phyloP scores from a whole-genome alignment of 2,113 vertebrate genomes.

The Nothobranchius furzeri region DNA sequence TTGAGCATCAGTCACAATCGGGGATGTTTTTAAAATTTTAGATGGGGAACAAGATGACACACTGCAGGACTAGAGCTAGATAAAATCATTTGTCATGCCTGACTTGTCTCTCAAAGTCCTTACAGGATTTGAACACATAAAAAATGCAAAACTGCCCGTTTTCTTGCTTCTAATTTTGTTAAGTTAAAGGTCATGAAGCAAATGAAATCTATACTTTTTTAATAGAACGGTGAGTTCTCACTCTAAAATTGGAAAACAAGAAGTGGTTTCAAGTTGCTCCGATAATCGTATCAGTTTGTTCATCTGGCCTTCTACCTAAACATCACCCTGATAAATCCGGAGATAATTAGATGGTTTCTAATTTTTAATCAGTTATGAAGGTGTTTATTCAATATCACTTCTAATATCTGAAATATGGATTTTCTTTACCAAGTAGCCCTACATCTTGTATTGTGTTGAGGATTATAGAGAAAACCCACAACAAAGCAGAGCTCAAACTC shows the following conservation, averaged over 20 bases:
- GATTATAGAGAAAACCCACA: constrained; percentile 51
- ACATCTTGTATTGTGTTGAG: constrained; percentile 21
- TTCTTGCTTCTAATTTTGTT: no score
- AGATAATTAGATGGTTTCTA: no score
- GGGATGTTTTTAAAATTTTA: no score
- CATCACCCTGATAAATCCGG: background rate
- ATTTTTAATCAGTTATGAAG: constrained; percentile 1
- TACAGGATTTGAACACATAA: no score
- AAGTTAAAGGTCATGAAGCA: background rate
- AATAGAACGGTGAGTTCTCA: background rate
- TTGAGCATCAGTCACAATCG: no score
- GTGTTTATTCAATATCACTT: constrained; percentile 15
- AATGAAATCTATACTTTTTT: background rate
- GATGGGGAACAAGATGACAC: no score
- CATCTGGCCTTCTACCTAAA: background rate
- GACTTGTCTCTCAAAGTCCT: no score
- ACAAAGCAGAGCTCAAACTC: constrained; percentile 40
- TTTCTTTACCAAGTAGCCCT: constrained; percentile 9
- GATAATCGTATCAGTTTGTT: background rate
- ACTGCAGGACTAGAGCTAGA: no score
- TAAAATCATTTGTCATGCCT: no score
- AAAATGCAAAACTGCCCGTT: no score
- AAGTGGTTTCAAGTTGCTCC: background rate
- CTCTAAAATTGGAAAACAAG: background rate
- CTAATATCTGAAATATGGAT: constrained; percentile 2